Evolutionary conservation across 92 coral and sea anemone genomes (phyloP).

Genomic region (Chrysogorgia sp.): DNA sequence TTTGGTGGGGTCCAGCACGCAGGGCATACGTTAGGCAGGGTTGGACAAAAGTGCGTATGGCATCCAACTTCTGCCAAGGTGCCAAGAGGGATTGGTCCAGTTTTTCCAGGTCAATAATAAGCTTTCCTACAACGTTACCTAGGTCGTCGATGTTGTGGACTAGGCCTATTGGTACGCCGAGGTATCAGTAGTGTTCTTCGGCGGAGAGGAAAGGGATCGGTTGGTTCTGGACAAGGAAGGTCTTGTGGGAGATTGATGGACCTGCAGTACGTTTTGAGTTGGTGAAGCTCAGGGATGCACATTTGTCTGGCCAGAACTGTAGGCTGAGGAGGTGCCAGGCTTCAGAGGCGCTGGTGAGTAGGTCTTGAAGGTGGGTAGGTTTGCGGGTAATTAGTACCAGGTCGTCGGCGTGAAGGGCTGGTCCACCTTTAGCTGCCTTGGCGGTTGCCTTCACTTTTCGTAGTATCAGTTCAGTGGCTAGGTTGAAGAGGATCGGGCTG

Average conservation of each 20-base stretch:
- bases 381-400: conserved; percentile 18
- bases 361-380: not conserved
- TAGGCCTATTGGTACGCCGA: conserved; percentile 24
- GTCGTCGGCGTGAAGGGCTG: conserved; percentile 21
- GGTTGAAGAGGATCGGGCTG: conserved; percentile 1
- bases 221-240: conserved; percentile 3
- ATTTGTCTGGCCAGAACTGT: conserved; percentile 17
- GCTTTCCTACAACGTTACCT: not conserved
- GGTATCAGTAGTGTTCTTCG: conserved; percentile 14
- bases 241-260: too few species aligned
- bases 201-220: not conserved
- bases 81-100: conserved; percentile 18
- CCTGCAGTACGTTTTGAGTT: conserved; percentile 1
- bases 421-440: too few species aligned
- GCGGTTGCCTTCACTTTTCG: too few species aligned
- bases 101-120: conserved; percentile 4
- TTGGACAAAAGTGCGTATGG: conserved; percentile 26
- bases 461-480: not conserved
- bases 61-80: conserved; percentile 34
- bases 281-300: conserved; percentile 15
- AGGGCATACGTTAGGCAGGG: conserved; percentile 13
- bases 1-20: conserved; percentile 4
- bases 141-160: conserved; percentile 1
- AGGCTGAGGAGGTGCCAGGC: conserved; percentile 1
- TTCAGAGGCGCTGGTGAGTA: conserved; percentile 1